Conservation (phyloP, 1,140 invertebrate species). For the Formica exsecta region DNA sequence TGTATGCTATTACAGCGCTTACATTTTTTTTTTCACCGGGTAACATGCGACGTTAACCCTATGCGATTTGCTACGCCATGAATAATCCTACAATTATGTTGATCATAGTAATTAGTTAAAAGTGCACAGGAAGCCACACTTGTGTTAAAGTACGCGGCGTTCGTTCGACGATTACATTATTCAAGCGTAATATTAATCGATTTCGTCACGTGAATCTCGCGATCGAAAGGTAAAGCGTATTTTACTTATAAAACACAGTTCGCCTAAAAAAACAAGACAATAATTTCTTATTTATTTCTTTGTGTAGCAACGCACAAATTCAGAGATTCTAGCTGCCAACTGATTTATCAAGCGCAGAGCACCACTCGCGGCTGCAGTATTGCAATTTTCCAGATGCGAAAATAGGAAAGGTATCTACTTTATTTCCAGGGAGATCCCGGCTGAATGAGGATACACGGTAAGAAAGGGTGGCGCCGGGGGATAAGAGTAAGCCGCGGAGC, state of each 20-base stretch:
- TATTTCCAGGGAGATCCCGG: slow-evolving; percentile 84
- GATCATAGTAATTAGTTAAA: slow-evolving; percentile 86
- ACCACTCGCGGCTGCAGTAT: slow-evolving; percentile 69
- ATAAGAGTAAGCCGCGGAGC: slow-evolving; percentile 85
- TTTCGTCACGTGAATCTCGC: neutral
- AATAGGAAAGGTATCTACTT: slow-evolving; percentile 86
- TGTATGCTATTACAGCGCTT: slow-evolving; percentile 73
- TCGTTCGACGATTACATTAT: slow-evolving; percentile 49
- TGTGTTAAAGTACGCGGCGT: slow-evolving; percentile 67
- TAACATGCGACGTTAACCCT: slow-evolving; percentile 65
- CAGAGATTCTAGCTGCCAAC: slow-evolving; percentile 39
- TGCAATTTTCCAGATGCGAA: slow-evolving; percentile 86
- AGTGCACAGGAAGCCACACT: slow-evolving; percentile 75
- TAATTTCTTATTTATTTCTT: slow-evolving; percentile 15
- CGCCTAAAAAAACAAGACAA: neutral
- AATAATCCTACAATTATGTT: slow-evolving; percentile 85
- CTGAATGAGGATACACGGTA: slow-evolving; percentile 85
- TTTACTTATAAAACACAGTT: neutral
- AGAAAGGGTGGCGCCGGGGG: slow-evolving; percentile 79
- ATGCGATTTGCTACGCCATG: slow-evolving; percentile 60
- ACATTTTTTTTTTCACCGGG: slow-evolving; percentile 70
- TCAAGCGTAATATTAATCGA: slow-evolving; percentile 32
- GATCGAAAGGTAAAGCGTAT: slow-evolving; percentile 3
- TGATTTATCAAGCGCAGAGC: slow-evolving; percentile 70
- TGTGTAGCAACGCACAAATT: slow-evolving; percentile 3